Base-by-base conservation (phyloP, 2,113 vertebrate species). In the Acrocephalus arundinaceus region DNA sequence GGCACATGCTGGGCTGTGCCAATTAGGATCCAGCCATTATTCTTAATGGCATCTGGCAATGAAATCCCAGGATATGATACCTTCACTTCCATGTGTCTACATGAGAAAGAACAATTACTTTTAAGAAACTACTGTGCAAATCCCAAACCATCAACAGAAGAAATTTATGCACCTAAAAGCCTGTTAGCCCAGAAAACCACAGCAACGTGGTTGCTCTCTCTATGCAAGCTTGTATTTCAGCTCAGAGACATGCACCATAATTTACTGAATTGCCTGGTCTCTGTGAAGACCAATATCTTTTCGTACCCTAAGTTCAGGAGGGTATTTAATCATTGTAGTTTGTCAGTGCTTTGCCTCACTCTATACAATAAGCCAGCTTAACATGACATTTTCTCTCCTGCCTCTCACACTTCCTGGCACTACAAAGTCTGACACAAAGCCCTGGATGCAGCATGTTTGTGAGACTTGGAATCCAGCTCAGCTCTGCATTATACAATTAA, bases 261-360 rank as follows among this genome's bases (percentile, higher is more conserved):
- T 91, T 95, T 91, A 96, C 54, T 71, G 80, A 96, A 73, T 78
- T 74, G 52, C 45, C 43, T 81, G 45, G 37, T 67, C 41, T 94
- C 76, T 72, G 55, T 33, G 48, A 92, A 95, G 76, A 83, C 67
- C 71, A 89, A 13, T 81, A 80, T 76, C 73, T 63, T 62, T 90
- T 80, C 48, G 31, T 25, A 8, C 45, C 83, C 67, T 35, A 71
- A 67, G 49, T 83, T 82, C 45, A 71, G 80, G 70, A 61, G 18
- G 21, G 33, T 82, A 80, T 95, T 96, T 92, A 62, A 85, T 91
- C 72, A 93, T 12, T 3, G 3, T 23, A 37, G 46, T 71, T 59
- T 92, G 52, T 68, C 2, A 1, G 19, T 78, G 77, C 54, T 92
- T 94, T 94, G 33, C 70, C 77, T 93, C n/a, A 52, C 18, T 2